These are phyloP conservation scores for Amaurobius ferox DNA, from an alignment of 2,888 invertebrate species.

Conservation along the genomic window DNA sequence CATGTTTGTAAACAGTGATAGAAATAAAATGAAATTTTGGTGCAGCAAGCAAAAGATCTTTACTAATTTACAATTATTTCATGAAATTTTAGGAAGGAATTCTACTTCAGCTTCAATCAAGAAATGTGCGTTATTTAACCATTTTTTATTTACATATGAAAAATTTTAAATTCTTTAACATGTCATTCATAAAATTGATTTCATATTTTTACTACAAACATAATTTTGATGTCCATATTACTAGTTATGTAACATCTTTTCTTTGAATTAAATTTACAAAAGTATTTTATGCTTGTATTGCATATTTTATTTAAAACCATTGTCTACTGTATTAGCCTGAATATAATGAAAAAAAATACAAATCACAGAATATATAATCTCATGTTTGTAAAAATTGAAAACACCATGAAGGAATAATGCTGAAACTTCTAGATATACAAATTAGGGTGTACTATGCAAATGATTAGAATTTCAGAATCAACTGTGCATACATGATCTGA, in stretches of 20 bases:
- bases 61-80: too few species aligned
- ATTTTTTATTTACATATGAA: background rate
- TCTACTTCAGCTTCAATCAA: background rate
- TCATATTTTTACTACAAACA: background rate
- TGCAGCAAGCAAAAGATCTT: background rate
- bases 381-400: too few species aligned
- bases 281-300: too few species aligned
- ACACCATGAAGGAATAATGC: too few species aligned
- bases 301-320: too few species aligned
- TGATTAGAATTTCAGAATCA: too few species aligned
- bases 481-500: too few species aligned
- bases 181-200: background rate
- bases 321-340: too few species aligned
- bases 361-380: too few species aligned
- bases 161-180: background rate
- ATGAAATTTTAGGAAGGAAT: background rate
- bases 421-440: too few species aligned
- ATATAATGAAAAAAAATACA: too few species aligned
- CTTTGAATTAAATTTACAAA: background rate
- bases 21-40: constrained; percentile 62
- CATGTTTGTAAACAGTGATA: constrained; percentile 52
- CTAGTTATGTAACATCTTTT: background rate
- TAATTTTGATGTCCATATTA: background rate
- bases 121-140: background rate
- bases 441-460: too few species aligned